phyloP scores from a whole-genome alignment of 2,113 vertebrate genomes.

The Campylorhamphus procurvoides region DNA sequence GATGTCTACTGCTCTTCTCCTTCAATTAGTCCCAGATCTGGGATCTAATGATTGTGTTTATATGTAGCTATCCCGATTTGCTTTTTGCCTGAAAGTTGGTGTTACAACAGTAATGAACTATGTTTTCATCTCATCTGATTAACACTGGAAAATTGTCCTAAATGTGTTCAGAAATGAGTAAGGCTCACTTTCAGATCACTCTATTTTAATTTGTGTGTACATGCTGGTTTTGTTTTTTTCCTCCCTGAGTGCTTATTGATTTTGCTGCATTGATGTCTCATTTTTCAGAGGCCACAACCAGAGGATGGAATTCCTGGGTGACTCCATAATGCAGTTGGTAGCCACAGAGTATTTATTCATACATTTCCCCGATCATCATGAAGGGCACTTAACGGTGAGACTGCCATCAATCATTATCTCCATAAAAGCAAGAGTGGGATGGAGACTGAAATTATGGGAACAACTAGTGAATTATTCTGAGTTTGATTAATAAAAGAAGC shows the following conservation, averaged over 20 bases:
- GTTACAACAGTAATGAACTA: neutral
- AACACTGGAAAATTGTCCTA: conserved; percentile 10
- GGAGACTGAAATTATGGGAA: neutral
- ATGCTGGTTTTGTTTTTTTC: conserved; percentile 40
- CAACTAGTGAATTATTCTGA: conserved; percentile 35
- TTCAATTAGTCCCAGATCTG: neutral
- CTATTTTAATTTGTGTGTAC: conserved; percentile 22
- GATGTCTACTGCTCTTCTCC: neutral
- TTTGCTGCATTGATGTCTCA: conserved; percentile 52
- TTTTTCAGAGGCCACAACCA: conserved; percentile 96
- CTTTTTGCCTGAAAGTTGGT: neutral
- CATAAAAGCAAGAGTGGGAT: neutral
- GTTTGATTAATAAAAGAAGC: conserved; percentile 47
- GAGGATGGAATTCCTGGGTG: conserved; percentile 99
- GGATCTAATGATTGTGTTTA: neutral
- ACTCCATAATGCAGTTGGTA: conserved; percentile 99
- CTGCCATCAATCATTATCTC: conserved; percentile 12
- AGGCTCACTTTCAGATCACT: neutral
- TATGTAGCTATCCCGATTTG: neutral
- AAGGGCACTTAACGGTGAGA: conserved; percentile 97
- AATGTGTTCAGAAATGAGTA: conserved; percentile 20
- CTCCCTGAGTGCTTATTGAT: conserved; percentile 58
- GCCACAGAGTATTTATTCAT: conserved; percentile 99
- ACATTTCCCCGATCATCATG: conserved; percentile 98
- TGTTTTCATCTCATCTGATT: conserved; percentile 21